Evolutionary conservation across 1,140 invertebrate species (phyloP), one percentile per base, ranked within the genome.

Genomic region (Spodoptera frugiperda): DNA sequence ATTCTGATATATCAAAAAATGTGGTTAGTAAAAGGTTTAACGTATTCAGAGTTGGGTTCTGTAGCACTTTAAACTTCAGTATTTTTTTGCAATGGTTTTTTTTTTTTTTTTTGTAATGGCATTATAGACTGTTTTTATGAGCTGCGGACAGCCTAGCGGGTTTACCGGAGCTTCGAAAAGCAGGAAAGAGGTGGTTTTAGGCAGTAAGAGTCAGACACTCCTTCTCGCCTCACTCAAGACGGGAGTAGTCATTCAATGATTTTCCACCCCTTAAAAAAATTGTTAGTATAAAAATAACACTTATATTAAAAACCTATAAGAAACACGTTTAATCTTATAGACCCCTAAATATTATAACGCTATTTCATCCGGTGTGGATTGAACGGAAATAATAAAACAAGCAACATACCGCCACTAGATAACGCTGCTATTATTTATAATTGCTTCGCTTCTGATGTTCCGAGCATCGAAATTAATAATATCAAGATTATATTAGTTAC

Each of bases 331-430:
- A 51, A 51, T 21, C 19, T 12, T 15, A 61, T 5, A 21, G 71
- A 48, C 49, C 71, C 55, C 71, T 73, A 73, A 73, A 59, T 59
- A 73, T 33, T 73, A 73, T 73, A 73, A 73, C 71, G 71, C 55
- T 59, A 73, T 33, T 14, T 61, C 71, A 61, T 73, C 71, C 71
- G 71, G 71, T 49, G 44, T 11, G 39, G 55, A 61, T 17, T 8
- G 55, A 57, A n/a, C 54, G 70, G 70, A 73, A 59, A 73, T 73
- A 73, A 73, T 73, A 73, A 73, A 73, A 44, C 70, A 73, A 73
- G 68, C 57, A 61, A 48, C 70, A 73, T 73, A 73, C 70, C 70
- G 54, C n/a, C 70, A 61, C 54, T 49, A 72, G 70, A 59, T 61
- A 59, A 73, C 17, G 25, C 70, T 55, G 17, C 59, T 73, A 73